Evolutionary conservation across 2,113 vertebrate species (phyloP).

Genomic region (Trichechus manatus): DNA sequence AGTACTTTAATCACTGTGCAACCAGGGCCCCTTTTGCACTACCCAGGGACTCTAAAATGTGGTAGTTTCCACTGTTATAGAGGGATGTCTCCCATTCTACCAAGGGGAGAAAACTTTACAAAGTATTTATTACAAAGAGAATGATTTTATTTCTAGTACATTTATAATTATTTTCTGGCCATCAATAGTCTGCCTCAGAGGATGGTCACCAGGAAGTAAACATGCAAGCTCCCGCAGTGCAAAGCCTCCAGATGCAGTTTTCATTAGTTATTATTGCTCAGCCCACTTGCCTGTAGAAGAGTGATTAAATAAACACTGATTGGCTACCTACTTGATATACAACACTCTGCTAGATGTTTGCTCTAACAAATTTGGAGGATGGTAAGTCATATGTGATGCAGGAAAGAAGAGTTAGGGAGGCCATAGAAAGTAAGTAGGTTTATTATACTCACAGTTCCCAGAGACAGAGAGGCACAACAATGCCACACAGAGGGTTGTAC

Average conservation of each 20-base stretch:
- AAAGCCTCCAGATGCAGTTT: background rate
- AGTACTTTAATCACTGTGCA: background rate
- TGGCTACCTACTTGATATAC: background rate
- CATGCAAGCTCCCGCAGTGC: background rate
- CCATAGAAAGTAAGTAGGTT: background rate
- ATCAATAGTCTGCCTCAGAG: background rate
- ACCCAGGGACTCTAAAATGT: background rate
- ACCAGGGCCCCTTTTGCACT: background rate
- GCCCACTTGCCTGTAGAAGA: background rate
- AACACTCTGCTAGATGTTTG: background rate
- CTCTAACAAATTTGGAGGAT: background rate
- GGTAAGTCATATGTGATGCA: background rate
- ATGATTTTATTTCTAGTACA: background rate
- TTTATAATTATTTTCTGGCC: background rate
- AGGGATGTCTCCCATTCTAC: background rate
- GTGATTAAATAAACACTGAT: background rate
- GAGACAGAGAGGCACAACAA: background rate
- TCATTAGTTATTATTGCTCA: background rate
- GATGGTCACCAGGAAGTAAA: background rate
- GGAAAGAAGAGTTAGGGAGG: background rate
- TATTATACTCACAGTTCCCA: background rate
- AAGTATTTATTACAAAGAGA: constrained; percentile 49
- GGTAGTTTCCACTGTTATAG: background rate
- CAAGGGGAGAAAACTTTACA: background rate
- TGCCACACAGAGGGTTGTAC: background rate